Evolutionary conservation across 2,113 vertebrate species (phyloP), one percentile per base, ranked within the genome.

Genomic region (Sula dactylatra): DNA sequence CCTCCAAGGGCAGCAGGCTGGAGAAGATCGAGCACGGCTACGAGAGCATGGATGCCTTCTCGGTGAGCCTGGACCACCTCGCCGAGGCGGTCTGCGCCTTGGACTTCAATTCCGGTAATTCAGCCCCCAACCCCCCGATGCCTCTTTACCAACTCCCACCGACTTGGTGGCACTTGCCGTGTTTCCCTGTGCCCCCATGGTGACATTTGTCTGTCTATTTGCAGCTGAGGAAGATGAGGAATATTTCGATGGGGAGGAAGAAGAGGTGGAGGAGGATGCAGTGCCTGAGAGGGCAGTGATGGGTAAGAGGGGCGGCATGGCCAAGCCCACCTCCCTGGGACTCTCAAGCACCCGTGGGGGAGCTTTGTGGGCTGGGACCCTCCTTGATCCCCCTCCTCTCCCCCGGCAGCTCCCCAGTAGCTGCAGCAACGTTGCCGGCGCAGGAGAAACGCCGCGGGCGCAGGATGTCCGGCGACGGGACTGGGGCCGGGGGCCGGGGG

Each of bases 21-120:
- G 99, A 99, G 55, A 98, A 99, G 97, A 99, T 98, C 3, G 99
- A 99, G 89, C 98, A 98, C 1, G 99, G 99, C 71, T 99, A 99
- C 19, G 99, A 99, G 97, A 99, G 97, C 96, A 99, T 99, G 99
- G 99, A 99, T 40, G 98, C 99, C 96, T 99, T 99, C 94, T 98
- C 98, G 1, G 47, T 99, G 93, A 98, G 98, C 58, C 98, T 99
- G 32, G 99, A 99, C 17, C 98, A 98, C 19, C 98, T 99, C 29
- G 96, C 98, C 8, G 96, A 98, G 1, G 91, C 98, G 15, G 92
- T 99, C 40, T 95, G 82, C 3, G 98, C 98, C 96, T 98, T 99
- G 86, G 98, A 99, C 98, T 99, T 99, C 44, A 97, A 92, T 5
- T 73, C 79, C 7, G 98, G 98, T 99, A 98, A 95, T 7, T n/a